These are phyloP conservation scores for Orcinus orca DNA, from an alignment of 2,113 vertebrate species.

Conservation along the genomic window DNA sequence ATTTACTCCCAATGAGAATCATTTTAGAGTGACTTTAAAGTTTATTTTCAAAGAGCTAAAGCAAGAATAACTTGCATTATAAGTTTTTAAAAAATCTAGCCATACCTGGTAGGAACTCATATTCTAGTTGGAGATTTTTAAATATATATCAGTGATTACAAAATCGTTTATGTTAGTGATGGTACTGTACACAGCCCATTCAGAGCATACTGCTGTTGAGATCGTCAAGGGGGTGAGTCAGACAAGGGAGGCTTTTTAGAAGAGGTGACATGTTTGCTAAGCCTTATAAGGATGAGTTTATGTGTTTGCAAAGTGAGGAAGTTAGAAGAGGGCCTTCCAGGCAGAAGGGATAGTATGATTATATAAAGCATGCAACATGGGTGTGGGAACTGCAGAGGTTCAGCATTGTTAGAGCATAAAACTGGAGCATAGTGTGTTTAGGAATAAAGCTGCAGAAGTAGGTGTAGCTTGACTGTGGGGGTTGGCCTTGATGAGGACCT, in stretches of 20 bases:
- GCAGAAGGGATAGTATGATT: constrained; percentile 1
- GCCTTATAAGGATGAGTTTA: constrained; percentile 12
- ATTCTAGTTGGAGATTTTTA: constrained; percentile 41
- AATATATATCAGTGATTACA: not conserved
- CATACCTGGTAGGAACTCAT: not conserved
- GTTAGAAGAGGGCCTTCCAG: constrained; percentile 1
- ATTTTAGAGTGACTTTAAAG: constrained; percentile 35
- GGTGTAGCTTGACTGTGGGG: not conserved
- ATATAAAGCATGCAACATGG: not conserved
- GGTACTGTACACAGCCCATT: not conserved
- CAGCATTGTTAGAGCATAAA: constrained; percentile 6
- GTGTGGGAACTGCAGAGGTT: not conserved
- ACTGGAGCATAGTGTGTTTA: not conserved
- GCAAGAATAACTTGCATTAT: not conserved
- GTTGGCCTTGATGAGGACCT: not conserved
- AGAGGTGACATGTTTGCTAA: constrained; percentile 23
- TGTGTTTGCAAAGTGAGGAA: constrained; percentile 27
- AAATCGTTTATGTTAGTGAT: not conserved
- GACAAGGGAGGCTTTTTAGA: not conserved
- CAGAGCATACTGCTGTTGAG: not conserved
- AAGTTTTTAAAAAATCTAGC: not conserved
- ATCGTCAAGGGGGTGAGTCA: constrained; percentile 16
- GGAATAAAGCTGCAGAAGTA: constrained; percentile 12
- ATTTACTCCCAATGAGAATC: not conserved
- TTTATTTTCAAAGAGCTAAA: constrained; percentile 8